Conservation (phyloP, 2,888 invertebrate genomes). For the Seira musarum region DNA sequence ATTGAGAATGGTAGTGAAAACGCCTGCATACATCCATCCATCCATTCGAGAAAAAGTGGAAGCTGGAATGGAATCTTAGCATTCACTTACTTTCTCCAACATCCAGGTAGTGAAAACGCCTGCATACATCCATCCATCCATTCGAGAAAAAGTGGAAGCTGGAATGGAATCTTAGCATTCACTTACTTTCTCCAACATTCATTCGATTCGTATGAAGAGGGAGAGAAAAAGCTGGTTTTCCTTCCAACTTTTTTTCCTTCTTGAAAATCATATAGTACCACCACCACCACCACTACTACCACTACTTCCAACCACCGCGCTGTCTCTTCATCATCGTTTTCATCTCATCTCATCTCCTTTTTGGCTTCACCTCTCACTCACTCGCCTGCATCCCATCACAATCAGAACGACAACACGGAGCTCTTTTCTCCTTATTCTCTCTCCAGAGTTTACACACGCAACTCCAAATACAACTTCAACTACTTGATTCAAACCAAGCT, state of each 20-base stretch:
- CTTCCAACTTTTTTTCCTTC: conserved; percentile 8
- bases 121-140: conserved; percentile 10
- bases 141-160: not conserved
- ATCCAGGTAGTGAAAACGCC: not conserved
- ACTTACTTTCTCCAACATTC: conserved; percentile 44
- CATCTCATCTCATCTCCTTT: conserved; percentile 9
- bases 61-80: conserved; percentile 40
- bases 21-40: conserved; percentile 8
- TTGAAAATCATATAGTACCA: not conserved
- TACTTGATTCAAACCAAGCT: too few species aligned
- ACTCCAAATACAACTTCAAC: too few species aligned
- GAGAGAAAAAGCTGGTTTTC: not conserved
- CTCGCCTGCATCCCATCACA: conserved; percentile 34
- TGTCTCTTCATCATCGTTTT: not conserved
- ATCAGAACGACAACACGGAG: not conserved
- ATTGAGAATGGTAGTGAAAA: too few species aligned
- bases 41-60: not conserved
- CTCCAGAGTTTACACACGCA: conserved; percentile 16
- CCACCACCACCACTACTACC: too few species aligned
- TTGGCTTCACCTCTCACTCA: not conserved
- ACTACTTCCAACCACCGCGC: too few species aligned
- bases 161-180: conserved; percentile 41
- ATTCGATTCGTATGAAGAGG: conserved; percentile 10
- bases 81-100: conserved; percentile 42
- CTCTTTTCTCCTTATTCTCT: conserved; percentile 31